Base-by-base conservation (phyloP, 2,888 invertebrate genomes). In the Melinaea marsaeus region DNA sequence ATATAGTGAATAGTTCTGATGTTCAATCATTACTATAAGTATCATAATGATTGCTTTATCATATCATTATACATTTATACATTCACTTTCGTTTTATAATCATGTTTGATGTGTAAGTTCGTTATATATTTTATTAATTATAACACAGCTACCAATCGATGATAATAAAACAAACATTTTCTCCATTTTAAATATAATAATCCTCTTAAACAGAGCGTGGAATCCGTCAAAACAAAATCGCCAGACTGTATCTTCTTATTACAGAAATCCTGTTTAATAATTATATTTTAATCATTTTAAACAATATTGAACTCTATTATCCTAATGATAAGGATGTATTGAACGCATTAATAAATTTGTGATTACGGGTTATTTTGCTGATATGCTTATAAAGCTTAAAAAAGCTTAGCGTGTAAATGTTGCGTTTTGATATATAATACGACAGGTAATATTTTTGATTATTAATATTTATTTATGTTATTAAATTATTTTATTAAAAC, bases 221-320 rank as follows among this genome's bases (percentile, higher is more conserved):
- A 77, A 74, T 70, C 77, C 75, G 81, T 86, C 86, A 85, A 81
- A 84, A 86, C 84, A 85, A 73, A 75, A 66, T 69, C 64, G 70
- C 73, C 74, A 69, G 71, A 70, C 66, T 68, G 73, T 70, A 72
- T 71, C 73, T 76, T 71, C 65, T 73, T 72, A 72, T 73, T 76
- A 76, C 85, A 85, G 86, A 82, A 86, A 86, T 85, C 85, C 81
- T 72, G 72, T 78, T 75, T 68, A 71, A 64, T 62, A 62, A 54
- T 35, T 34, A 57, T 22, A 48, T 57, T 11, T 13, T 13, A 57
- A 22, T 11, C 32, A 11, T 47, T 55, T 6, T n/a, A n/a, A 4
- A n/a, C n/a, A n/a, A 67, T 60, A 62, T 65, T 64, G 37, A 56
- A 63, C 65, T 60, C 46, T 69, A 69, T 56, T 22, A 2, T 32